These are phyloP conservation scores for Vespertilio murinus DNA, from an alignment of 2,797 vertebrate species.

Conservation along the genomic window DNA sequence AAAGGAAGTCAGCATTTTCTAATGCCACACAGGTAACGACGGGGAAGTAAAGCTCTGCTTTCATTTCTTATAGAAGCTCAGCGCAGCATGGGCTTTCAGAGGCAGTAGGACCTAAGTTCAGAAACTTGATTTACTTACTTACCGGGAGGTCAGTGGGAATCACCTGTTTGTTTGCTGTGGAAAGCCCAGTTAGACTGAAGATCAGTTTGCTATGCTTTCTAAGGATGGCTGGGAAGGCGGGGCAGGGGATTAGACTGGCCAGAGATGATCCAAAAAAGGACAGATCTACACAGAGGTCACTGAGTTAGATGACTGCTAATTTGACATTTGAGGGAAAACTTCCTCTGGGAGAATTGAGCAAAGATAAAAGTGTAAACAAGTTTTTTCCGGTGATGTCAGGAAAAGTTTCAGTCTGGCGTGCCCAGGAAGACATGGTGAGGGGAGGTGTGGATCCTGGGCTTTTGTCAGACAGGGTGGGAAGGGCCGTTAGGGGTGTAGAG, in stretches of 20 bases:
- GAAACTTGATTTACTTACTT: neutral
- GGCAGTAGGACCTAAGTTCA: neutral
- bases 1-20: slow-evolving; percentile 6
- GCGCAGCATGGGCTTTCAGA: neutral
- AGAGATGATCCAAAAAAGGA: neutral
- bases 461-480: neutral
- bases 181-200: neutral
- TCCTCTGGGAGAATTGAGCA: slow-evolving; percentile 12
- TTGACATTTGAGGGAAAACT: neutral
- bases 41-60: neutral
- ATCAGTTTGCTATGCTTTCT: neutral
- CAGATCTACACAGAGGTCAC: neutral
- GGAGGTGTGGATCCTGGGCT: neutral
- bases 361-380: neutral
- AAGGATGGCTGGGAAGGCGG: neutral
- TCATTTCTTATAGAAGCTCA: neutral
- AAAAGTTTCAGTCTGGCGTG: neutral
- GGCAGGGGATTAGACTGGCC: neutral
- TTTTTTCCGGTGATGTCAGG: neutral
- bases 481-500: neutral
- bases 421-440: neutral
- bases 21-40: neutral
- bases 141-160: neutral
- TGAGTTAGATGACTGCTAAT: neutral
- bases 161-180: neutral